Percentiles rank a stretch among this genome's conserved stretches.
Evolutionary conservation across 2,113 vertebrate species (phyloP).

Genomic region (Aphyosemion australe): DNA sequence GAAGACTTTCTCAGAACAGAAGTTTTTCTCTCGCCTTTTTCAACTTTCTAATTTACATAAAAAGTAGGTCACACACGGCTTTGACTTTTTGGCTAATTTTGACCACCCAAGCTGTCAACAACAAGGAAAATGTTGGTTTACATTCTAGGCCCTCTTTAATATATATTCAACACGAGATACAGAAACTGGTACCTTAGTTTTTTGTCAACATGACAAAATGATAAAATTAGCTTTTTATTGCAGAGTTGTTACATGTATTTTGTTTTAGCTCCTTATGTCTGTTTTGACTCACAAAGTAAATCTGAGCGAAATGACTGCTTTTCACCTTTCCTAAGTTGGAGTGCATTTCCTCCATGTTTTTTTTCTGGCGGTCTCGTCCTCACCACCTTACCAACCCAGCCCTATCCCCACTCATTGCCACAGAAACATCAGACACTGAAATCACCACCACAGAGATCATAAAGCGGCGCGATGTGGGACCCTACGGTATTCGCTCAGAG

Average conservation of each 20-base stretch:
- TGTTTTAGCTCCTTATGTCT: not conserved
- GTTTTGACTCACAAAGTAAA: not conserved
- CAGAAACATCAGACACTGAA: conserved; percentile 97
- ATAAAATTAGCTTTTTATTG: not conserved
- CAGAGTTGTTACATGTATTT: not conserved
- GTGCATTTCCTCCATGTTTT: conserved; percentile 49
- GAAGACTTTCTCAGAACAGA: too few species aligned
- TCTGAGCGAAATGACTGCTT: not conserved
- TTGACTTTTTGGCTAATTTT: too few species aligned
- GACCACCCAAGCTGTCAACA: too few species aligned
- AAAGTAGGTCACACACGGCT: too few species aligned
- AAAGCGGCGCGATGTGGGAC: conserved; percentile 95
- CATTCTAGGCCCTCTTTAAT: too few species aligned
- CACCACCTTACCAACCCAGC: conserved; percentile 64
- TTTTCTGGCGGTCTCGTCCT: conserved; percentile 53
- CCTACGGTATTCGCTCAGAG: conserved; percentile 95
- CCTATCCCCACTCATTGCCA: conserved; percentile 74
- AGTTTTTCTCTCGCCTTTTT: too few species aligned
- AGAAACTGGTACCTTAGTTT: too few species aligned
- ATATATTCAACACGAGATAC: too few species aligned
- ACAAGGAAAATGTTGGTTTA: too few species aligned
- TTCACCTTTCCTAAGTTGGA: conserved; percentile 45
- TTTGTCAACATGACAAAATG: too few species aligned
- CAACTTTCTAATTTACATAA: too few species aligned
- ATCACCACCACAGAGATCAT: conserved; percentile 99